Evolutionary conservation across 2,888 invertebrate species (phyloP).

Genomic region (Lottia scabra): DNA sequence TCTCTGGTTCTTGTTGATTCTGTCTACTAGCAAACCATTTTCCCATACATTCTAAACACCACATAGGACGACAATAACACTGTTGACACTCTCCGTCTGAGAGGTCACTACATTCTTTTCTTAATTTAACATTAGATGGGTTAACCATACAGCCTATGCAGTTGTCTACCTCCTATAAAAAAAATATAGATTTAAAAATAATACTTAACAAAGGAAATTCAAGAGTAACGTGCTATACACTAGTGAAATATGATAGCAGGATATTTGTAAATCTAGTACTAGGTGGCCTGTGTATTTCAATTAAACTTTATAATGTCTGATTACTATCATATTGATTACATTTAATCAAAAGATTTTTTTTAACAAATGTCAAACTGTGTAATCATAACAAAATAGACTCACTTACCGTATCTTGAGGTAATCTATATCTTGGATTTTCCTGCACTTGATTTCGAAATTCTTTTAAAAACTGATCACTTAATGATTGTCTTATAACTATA

Average conservation of each 20-base stretch:
- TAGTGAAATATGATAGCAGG: too few species aligned
- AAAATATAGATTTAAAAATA: too few species aligned
- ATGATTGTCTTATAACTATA: constrained; percentile 81
- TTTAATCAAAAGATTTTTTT: too few species aligned
- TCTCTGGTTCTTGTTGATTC: constrained; percentile 77
- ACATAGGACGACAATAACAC: constrained; percentile 87
- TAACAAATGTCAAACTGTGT: too few species aligned
- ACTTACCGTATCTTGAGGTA: constrained; percentile 55
- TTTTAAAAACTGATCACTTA: constrained; percentile 86
- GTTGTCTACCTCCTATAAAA: constrained; percentile 78
- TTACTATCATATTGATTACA: too few species aligned
- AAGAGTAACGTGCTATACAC: too few species aligned
- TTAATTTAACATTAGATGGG: constrained; percentile 82
- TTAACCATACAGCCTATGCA: constrained; percentile 92
- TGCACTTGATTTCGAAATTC: constrained; percentile 81
- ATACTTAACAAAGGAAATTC: too few species aligned
- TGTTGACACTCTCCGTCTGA: constrained; percentile 71
- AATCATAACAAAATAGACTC: not conserved
- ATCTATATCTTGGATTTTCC: constrained; percentile 51
- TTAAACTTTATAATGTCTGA: too few species aligned
- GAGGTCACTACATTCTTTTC: constrained; percentile 75
- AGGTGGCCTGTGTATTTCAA: too few species aligned
- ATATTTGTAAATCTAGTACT: too few species aligned
- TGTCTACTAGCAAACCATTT: constrained; percentile 85
- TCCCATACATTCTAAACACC: constrained; percentile 81